Evolutionary conservation across 2,888 invertebrate genomes (phyloP), one percentile per base, ranked within the genome.

Genomic region (Eutolmus rufibarbis): DNA sequence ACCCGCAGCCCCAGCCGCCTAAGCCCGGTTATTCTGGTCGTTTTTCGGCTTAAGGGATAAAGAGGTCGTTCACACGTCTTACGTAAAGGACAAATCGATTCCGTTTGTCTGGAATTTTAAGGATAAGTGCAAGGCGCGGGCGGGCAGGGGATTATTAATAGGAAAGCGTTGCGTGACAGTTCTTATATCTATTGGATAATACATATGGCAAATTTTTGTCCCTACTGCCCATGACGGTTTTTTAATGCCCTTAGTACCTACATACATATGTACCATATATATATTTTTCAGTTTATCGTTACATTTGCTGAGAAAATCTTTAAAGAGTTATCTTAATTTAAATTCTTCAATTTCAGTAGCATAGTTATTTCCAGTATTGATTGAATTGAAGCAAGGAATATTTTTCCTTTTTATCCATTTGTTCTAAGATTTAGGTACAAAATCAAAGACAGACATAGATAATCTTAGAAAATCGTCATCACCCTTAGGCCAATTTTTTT

Each of bases 41-140:
- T 86, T 86, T 86, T 79, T 78, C 19, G 78, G 86, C 78, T 86
- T 79, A 57, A 74, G 31, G 85, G 51, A 66, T 86, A 74, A 85
- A 86, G 40, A 86, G 86, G 86, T 86, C 86, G 78, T 86, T 86
- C 86, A 86, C 86, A 57, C 78, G 40, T 86, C 57, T 79, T 66
- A 86, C 77, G 66, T 86, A 78, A 86, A 86, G 85, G 86, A 86
- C 86, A 86, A 86, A 86, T 86, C 86, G 86, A 86, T 86, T 86
- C 57, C 74, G 74, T 85, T 85, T 85, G 85, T 85, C 85, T 85
- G 85, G 85, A 85, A 43, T 85, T 82, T 85, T 74, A 37, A 66
- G 85, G 74, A 85, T 85, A 74, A 74, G 46, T 43, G 74, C n/a
- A 74, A 28, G 74, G 46, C 14, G 74, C 37, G 43, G 40, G 40